A percentile compares a stretch with the other conserved stretches of the same genome.
Conservation (phyloP, 2,888 invertebrate genomes). For the Octonoba sinensis region DNA sequence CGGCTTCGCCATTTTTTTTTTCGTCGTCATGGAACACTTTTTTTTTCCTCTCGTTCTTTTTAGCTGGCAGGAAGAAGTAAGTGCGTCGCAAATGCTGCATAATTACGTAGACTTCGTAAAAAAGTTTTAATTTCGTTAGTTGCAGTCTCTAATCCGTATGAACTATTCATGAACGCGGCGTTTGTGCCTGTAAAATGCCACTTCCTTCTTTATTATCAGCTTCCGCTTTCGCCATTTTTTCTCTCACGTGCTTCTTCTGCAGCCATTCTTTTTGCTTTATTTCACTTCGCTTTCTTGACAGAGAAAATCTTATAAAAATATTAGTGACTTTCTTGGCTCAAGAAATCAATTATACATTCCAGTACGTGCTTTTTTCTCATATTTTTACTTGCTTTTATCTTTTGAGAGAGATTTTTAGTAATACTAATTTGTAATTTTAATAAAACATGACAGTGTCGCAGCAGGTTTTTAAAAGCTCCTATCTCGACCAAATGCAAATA, state of each 20-base stretch:
- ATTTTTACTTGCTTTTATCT: conserved; percentile 34
- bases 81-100: conserved; percentile 63
- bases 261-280: conserved; percentile 4
- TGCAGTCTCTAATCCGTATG: conserved; percentile 63
- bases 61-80: conserved; percentile 45
- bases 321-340: conserved; percentile 59
- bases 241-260: background rate
- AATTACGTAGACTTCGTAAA: conserved; percentile 64
- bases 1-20: conserved; percentile 56
- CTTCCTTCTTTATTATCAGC: conserved; percentile 51
- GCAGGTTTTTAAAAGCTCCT: conserved; percentile 48
- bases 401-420: conserved; percentile 58
- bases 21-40: conserved; percentile 35
- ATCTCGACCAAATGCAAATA: conserved; percentile 51
- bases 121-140: conserved; percentile 64
- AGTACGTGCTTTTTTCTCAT: conserved; percentile 22
- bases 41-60: conserved; percentile 51
- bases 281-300: conserved; percentile 40
- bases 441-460: conserved; percentile 62
- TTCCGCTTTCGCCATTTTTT: background rate
- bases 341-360: conserved; percentile 64
- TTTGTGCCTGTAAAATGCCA: conserved; percentile 60
- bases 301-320: conserved; percentile 64
- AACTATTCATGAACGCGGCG: conserved; percentile 61
- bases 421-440: conserved; percentile 65